Evolutionary conservation across 2,797 vertebrate genomes (phyloP).

Genomic region (Macrochelys suwanniensis): DNA sequence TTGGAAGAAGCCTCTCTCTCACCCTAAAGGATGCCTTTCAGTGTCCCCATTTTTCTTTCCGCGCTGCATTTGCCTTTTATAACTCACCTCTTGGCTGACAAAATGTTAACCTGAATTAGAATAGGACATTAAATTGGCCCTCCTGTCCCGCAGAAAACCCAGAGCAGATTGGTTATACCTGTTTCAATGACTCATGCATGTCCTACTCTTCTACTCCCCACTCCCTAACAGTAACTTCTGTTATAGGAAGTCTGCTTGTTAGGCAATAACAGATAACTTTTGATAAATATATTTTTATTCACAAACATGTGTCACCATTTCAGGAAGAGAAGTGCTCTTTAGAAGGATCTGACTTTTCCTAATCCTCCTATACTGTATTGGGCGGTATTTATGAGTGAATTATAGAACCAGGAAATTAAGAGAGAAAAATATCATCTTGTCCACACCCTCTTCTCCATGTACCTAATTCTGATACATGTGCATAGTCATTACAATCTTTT

Average conservation of each 20-base stretch:
- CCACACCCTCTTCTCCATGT: background rate
- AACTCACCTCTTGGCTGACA: background rate
- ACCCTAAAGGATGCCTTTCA: background rate
- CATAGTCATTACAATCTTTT: background rate
- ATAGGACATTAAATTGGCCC: background rate
- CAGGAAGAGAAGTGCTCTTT: background rate
- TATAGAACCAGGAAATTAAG: background rate
- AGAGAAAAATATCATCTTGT: background rate
- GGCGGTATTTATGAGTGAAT: background rate
- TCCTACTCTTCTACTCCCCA: background rate
- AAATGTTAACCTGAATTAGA: conserved; percentile 11
- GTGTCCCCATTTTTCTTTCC: background rate
- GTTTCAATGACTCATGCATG: background rate
- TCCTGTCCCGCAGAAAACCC: background rate
- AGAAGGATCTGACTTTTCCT: background rate
- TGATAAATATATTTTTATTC: background rate
- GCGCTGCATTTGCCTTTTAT: background rate
- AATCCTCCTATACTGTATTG: background rate
- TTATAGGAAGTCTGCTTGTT: background rate
- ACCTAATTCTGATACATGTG: background rate
- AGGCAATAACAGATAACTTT: background rate
- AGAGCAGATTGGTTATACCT: background rate
- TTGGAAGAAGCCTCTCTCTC: background rate
- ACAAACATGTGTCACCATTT: background rate
- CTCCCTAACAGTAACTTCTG: background rate